Percentiles rank a stretch among this genome's conserved stretches.
These are phyloP conservation scores for Tetraodon nigroviridis DNA, from an alignment of 2,113 vertebrate species.

Conservation along the genomic window DNA sequence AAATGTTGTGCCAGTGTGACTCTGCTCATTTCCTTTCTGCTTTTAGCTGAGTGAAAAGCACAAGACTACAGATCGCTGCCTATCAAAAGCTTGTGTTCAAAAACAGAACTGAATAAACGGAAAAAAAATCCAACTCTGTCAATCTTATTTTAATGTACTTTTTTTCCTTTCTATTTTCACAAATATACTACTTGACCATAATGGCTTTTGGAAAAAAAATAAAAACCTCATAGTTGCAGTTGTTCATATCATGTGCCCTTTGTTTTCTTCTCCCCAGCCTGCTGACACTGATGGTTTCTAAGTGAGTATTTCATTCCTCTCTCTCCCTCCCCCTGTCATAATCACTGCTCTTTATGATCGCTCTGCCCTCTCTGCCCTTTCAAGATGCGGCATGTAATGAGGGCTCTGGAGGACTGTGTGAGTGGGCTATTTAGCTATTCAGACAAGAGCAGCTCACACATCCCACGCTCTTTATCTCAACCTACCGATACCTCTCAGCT, in stretches of 20 bases:
- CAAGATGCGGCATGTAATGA: conserved; percentile 72
- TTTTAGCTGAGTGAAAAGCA: conserved; percentile 7
- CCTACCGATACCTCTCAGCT: conserved; percentile 47
- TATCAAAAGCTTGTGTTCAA: conserved; percentile 42
- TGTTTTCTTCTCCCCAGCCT: conserved; percentile 36
- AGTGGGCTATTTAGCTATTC: conserved; percentile 70
- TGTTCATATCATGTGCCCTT: conserved; percentile 39
- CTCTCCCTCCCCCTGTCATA: conserved; percentile 66
- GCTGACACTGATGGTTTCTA: conserved; percentile 67
- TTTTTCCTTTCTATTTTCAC: conserved; percentile 3
- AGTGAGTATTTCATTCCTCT: conserved; percentile 58
- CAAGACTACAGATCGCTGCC: conserved; percentile 47
- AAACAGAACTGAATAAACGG: conserved; percentile 60
- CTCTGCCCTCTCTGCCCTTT: conserved; percentile 75
- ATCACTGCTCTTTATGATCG: conserved; percentile 76
- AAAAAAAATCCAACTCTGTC: conserved; percentile 17
- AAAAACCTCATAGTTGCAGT: conserved; percentile 22
- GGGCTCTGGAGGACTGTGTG: conserved; percentile 66
- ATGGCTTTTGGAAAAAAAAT: background rate
- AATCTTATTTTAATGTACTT: background rate
- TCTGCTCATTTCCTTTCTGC: conserved; percentile 47
- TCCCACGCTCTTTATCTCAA: conserved; percentile 45
- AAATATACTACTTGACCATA: conserved; percentile 28
- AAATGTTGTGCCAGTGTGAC: conserved; percentile 49
- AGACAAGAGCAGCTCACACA: conserved; percentile 63